Conservation (phyloP, 1,140 invertebrate genomes). For the Euglossa dilemma region DNA sequence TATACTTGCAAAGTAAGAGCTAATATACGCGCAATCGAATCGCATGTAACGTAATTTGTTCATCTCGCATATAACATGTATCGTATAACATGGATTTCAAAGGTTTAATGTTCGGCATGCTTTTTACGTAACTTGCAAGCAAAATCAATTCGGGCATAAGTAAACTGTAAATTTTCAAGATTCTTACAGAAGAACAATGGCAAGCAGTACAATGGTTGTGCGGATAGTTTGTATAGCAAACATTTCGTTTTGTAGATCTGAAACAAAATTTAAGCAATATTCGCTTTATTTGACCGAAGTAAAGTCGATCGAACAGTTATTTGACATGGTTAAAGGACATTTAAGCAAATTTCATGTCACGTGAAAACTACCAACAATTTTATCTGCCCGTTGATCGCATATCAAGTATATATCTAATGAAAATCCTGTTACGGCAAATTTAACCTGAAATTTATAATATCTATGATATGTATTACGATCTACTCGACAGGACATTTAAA, state of each 20-base stretch:
- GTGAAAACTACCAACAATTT: not conserved
- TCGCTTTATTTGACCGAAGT: not conserved
- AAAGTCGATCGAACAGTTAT: not conserved
- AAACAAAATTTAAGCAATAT: constrained; percentile 38
- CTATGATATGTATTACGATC: too few relatives aligned
- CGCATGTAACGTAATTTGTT: too few relatives aligned
- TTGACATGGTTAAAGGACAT: too few relatives aligned
- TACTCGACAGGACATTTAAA: not conserved
- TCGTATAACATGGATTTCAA: too few relatives aligned
- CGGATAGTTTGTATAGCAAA: constrained; percentile 49
- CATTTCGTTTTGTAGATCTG: constrained; percentile 65
- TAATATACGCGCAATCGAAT: too few relatives aligned
- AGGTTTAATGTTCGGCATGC: too few relatives aligned
- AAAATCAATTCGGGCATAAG: not conserved
- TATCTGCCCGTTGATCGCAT: too few relatives aligned
- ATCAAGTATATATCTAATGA: not conserved
- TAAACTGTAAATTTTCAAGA: not conserved
- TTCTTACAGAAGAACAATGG: constrained; percentile 68
- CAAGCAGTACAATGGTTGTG: constrained; percentile 54
- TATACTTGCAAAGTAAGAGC: too few relatives aligned
- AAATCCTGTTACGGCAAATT: too few relatives aligned
- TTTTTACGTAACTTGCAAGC: not conserved
- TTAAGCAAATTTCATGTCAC: not conserved
- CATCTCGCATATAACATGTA: too few relatives aligned
- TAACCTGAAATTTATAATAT: too few relatives aligned